These are phyloP conservation scores for Buphagus erythrorhynchus DNA, from an alignment of 2,797 vertebrate species.

Conservation along the genomic window DNA sequence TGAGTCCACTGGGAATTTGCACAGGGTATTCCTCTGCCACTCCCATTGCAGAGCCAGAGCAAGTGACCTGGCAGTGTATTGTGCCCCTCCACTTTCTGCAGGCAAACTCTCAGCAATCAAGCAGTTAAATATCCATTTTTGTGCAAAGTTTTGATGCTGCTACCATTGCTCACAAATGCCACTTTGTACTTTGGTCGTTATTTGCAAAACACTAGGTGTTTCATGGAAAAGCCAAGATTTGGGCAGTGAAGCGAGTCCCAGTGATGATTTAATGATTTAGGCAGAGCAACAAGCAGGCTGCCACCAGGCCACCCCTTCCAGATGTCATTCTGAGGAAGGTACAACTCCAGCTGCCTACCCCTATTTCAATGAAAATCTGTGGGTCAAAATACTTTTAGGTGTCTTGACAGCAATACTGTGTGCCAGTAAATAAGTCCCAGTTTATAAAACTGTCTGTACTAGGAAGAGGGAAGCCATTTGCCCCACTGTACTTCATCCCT, in stretches of 20 bases:
- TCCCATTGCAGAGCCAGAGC: neutral
- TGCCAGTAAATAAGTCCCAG: neutral
- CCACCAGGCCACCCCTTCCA: neutral
- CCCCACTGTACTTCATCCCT: neutral
- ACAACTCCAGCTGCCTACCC: neutral
- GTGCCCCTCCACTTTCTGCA: neutral
- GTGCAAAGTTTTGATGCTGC: neutral
- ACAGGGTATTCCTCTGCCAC: neutral
- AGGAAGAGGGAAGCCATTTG: neutral
- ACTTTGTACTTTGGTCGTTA: neutral
- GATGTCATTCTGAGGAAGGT: neutral
- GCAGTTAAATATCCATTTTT: neutral
- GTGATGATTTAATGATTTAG: no score
- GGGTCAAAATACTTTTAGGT: neutral
- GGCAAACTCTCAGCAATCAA: neutral
- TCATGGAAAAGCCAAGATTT: neutral
- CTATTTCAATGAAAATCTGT: neutral
- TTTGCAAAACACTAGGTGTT: neutral
- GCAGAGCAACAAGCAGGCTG: neutral
- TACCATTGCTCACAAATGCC: neutral
- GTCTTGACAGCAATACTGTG: neutral
- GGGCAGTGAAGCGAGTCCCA: neutral
- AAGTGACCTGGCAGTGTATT: fast-evolving
- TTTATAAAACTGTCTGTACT: neutral
- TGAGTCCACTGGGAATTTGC: neutral